These are phyloP conservation scores for Barypeithes pellucidus DNA, from an alignment of 2,888 invertebrate species.

Conservation along the genomic window DNA sequence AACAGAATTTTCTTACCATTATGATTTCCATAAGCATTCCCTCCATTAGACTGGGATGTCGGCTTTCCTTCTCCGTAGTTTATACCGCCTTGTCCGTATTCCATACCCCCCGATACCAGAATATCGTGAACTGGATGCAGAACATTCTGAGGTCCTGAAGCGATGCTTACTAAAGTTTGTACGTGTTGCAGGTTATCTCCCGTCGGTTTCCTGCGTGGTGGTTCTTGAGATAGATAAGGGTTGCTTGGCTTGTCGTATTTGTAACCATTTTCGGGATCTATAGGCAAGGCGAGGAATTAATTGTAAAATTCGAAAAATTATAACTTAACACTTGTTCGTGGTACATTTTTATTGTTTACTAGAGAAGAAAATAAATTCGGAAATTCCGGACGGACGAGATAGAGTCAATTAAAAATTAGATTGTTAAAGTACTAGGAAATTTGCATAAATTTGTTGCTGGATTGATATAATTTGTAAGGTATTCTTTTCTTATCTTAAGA, in stretches of 20 bases:
- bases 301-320: too few relatives aligned
- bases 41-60: not conserved
- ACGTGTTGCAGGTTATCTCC: slow-evolving; percentile 56
- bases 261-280: slow-evolving; percentile 32
- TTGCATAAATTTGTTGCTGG: too few relatives aligned
- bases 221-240: not conserved
- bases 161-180: slow-evolving; percentile 62
- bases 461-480: too few relatives aligned
- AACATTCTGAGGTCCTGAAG: slow-evolving; percentile 60
- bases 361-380: too few relatives aligned
- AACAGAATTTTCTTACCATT: slow-evolving; percentile 4
- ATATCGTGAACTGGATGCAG: slow-evolving; percentile 63
- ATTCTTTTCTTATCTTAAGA: too few relatives aligned
- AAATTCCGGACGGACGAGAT: too few relatives aligned
- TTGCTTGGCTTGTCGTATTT: slow-evolving; percentile 36
- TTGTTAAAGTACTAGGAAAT: too few relatives aligned
- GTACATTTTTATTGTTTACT: too few relatives aligned
- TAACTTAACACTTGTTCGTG: too few relatives aligned
- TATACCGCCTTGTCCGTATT: slow-evolving; percentile 45
- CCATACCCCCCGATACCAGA: slow-evolving; percentile 56
- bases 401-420: too few relatives aligned
- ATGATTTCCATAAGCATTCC: not conserved
- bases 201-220: not conserved
- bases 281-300: not conserved
- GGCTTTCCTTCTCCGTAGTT: slow-evolving; percentile 24